Percentiles rank a stretch among this genome's conserved stretches.
Evolutionary conservation across 2,113 vertebrate species (phyloP).

Genomic region (Eleginops maclovinus): DNA sequence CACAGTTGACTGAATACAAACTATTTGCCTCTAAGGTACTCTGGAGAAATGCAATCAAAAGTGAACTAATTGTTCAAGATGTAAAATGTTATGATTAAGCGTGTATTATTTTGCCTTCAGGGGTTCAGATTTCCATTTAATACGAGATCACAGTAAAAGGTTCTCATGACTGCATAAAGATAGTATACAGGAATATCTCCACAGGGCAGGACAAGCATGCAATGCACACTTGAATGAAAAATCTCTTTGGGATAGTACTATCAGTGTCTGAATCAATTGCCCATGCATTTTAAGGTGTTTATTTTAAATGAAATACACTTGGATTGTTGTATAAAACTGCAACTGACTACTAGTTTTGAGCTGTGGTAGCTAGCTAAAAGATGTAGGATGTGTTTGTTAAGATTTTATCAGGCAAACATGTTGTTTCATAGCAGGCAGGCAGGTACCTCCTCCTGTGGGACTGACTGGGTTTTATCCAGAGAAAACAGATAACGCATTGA

Average conservation of each 20-base stretch:
- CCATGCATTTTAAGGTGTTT: too few species aligned
- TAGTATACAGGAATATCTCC: not conserved
- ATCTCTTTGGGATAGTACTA: not conserved
- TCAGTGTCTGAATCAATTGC: too few species aligned
- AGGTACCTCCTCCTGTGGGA: not conserved
- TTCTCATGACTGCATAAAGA: conserved; percentile 27
- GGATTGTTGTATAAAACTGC: too few species aligned
- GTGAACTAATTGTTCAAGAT: conserved; percentile 75
- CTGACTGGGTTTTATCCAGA: not conserved
- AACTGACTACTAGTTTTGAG: too few species aligned
- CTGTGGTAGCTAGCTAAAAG: too few species aligned
- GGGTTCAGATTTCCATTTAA: conserved; percentile 61
- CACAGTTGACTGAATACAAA: conserved; percentile 69
- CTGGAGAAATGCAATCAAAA: conserved; percentile 78
- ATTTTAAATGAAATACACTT: too few species aligned
- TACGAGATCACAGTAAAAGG: conserved; percentile 38
- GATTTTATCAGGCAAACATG: not conserved
- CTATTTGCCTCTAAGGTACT: conserved; percentile 73
- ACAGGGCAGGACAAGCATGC: not conserved
- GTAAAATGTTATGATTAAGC: conserved; percentile 76
- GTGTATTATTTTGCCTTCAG: conserved; percentile 54
- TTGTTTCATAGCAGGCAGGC: not conserved
- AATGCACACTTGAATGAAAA: not conserved
- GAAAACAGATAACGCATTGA: not conserved
- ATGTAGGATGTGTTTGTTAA: not conserved